Base-by-base conservation (phyloP, 2,888 invertebrate species). In the Philopedon plagiatum region DNA sequence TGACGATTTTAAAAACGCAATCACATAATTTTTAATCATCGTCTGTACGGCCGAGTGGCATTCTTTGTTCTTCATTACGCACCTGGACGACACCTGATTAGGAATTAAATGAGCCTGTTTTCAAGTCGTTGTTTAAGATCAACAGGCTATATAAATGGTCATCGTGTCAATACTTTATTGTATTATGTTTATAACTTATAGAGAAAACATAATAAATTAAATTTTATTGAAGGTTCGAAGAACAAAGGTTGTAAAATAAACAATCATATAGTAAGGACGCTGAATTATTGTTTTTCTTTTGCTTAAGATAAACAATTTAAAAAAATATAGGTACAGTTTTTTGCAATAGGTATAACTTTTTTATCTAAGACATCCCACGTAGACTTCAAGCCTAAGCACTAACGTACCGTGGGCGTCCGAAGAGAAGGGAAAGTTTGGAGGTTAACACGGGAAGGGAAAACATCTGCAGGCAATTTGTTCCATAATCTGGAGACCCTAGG, bases 31-130 rank as follows among this genome's bases (percentile, higher is more conserved):
- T 65, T 71, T 65, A 65, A 71, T 71, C 65, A 41, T 58, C 60
- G 34, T 60, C 65, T 21, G 65, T 65, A 71, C 61, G 65, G 65
- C 51, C 57, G 71, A 71, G 58, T 71, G 65, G 71, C 71, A 71
- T 71, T 71, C 71, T 65, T 65, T 61, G 60, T 65, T 61, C 65
- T 54, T 71, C 61, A 65, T 71, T 71, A 71, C 71, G 65, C 71
- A 71, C 71, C 71, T 71, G 64, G 61, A 54, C 41, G 26, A 65
- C 51, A 65, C 71, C 71, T 71, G 71, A 71, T 71, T 65, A 71
- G 71, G 65, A 71, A 71, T 65, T 71, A 71, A 71, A 71, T 57
- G 64, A 71, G 70, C 58, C 44, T 49, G 61, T 68, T 68, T 62
- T 34, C 54, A 44, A 15, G 49, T 49, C 8, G 18, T 21, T 11